phyloP scores from a whole-genome alignment of 2,797 vertebrate genomes.

The Pantherophis vulpinus region DNA sequence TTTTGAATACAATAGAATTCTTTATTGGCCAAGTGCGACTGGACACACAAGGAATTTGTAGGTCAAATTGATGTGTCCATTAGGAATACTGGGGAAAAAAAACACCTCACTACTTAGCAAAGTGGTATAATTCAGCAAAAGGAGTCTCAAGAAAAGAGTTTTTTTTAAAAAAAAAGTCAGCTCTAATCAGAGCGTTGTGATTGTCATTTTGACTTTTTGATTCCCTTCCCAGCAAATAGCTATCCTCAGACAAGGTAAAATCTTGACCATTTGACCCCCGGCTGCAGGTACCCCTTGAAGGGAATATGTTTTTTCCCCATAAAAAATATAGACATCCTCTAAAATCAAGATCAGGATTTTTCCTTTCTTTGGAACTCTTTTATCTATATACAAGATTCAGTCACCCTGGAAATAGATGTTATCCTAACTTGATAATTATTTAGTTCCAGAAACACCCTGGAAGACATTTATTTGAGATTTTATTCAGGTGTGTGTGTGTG shows the following conservation, averaged over 20 bases:
- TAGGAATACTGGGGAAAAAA: neutral
- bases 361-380: neutral
- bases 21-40: neutral
- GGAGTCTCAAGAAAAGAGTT: neutral
- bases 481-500: neutral
- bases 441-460: neutral
- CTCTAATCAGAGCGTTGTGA: neutral
- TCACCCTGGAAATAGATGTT: neutral
- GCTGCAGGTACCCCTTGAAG: neutral
- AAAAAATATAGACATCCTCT: neutral
- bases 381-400: neutral
- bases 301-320: neutral
- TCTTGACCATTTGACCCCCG: neutral
- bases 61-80: neutral
- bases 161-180: neutral
- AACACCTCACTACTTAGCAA: neutral
- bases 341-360: neutral
- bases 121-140: neutral
- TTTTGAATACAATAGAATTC: neutral
- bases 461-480: neutral
- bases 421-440: neutral
- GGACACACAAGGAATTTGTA: neutral
- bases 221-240: neutral
- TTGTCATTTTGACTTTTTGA: neutral
- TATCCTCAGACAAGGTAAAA: neutral